Conservation (phyloP, 2,113 vertebrate genomes). For the Lamprotornis superbus region DNA sequence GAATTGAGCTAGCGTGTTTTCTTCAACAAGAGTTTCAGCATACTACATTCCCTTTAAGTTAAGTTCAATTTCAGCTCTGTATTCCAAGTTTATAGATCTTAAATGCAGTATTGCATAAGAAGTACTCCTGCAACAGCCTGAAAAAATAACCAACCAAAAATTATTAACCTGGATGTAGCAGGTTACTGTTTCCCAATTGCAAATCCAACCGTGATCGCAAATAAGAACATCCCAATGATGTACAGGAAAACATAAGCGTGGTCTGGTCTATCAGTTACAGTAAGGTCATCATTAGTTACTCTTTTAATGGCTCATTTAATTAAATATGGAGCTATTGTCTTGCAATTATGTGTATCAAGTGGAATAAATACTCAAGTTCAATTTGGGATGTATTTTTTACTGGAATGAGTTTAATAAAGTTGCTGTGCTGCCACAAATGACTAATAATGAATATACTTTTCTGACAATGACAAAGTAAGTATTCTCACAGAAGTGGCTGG, state of each 20-base stretch:
- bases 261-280: conserved; percentile 54
- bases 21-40: conserved; percentile 57
- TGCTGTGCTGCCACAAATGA: conserved; percentile 47
- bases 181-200: background rate
- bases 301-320: conserved; percentile 71
- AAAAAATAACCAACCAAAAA: background rate
- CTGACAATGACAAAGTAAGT: conserved; percentile 81
- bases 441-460: conserved; percentile 47
- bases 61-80: conserved; percentile 50
- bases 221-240: background rate
- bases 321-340: conserved; percentile 68
- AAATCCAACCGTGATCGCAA: background rate
- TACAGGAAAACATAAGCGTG: background rate
- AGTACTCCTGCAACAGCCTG: background rate
- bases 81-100: conserved; percentile 7
- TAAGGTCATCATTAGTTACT: conserved; percentile 65
- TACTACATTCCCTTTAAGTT: conserved; percentile 21
- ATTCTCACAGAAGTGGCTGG: conserved; percentile 83
- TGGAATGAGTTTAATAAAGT: conserved; percentile 62
- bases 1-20: conserved; percentile 46
- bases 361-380: conserved; percentile 69
- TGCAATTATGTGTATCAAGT: conserved; percentile 66
- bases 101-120: background rate
- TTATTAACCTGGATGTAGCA: background rate
- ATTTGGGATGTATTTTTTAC: conserved; percentile 67